These are phyloP conservation scores for Cebidichthys violaceus DNA, from an alignment of 2,113 vertebrate genomes.

Conservation along the genomic window DNA sequence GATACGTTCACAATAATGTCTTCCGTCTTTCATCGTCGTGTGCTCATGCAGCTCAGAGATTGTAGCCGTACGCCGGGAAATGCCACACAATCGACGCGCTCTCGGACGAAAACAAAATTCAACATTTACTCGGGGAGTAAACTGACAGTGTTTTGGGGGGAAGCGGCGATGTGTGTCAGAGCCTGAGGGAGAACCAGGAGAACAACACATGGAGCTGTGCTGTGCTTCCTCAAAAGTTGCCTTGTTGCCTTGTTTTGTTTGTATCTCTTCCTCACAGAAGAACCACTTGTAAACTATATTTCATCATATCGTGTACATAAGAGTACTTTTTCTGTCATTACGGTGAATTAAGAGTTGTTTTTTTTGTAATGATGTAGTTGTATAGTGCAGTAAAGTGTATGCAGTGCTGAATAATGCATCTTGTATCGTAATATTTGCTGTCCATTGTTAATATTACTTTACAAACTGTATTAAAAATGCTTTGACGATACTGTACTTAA, in stretches of 20 bases:
- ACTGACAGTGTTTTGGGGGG: constrained; percentile 34
- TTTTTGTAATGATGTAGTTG: background rate
- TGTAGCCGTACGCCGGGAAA: background rate
- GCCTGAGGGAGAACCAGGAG: constrained; percentile 52
- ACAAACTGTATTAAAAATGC: background rate
- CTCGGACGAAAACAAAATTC: constrained; percentile 34
- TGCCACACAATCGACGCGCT: background rate
- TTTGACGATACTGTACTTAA: background rate
- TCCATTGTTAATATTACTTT: background rate
- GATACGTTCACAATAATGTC: background rate
- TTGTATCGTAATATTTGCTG: too few relatives aligned
- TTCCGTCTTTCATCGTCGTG: background rate
- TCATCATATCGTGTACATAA: background rate
- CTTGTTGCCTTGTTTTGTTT: background rate
- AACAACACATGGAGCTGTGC: constrained; percentile 31
- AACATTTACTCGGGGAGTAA: constrained; percentile 36
- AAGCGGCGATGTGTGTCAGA: constrained; percentile 59
- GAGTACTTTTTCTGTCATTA: background rate
- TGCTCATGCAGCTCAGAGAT: background rate
- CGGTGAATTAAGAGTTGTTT: background rate
- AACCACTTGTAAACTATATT: background rate
- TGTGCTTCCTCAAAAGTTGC: constrained; percentile 5
- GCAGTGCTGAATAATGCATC: background rate
- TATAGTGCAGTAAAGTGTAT: background rate
- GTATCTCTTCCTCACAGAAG: background rate